Conservation (phyloP, 2,797 vertebrate species). For the Pseudomugil tenellus region DNA sequence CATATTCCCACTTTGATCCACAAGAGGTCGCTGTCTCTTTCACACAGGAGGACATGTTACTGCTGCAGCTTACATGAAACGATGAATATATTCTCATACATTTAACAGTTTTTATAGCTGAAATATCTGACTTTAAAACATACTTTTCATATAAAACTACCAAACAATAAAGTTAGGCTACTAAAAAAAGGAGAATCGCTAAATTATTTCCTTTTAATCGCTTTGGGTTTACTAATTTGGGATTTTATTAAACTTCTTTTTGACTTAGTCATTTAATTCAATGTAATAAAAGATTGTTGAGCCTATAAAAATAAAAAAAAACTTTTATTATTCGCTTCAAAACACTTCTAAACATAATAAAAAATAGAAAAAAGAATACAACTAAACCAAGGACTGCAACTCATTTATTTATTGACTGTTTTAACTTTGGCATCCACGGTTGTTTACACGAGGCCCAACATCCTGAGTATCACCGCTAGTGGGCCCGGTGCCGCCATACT, state of each 20-base stretch:
- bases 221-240: too few relatives aligned
- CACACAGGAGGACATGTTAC: background rate
- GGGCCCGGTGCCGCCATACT: constrained; percentile 39
- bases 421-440: background rate
- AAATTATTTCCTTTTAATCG: too few relatives aligned
- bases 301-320: too few relatives aligned
- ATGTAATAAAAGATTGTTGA: background rate
- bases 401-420: background rate
- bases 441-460: background rate
- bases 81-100: background rate
- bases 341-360: background rate
- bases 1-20: constrained; percentile 13
- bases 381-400: background rate
- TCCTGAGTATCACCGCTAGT: constrained; percentile 39
- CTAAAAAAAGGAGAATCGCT: too few relatives aligned
- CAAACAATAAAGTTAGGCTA: background rate
- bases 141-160: background rate
- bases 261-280: background rate
- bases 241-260: too few relatives aligned
- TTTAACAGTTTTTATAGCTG: background rate
- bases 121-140: background rate
- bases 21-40: constrained; percentile 31
- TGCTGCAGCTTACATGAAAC: background rate
- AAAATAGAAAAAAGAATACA: background rate
- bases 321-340: background rate